Evolutionary conservation across 1,140 invertebrate genomes (phyloP), one percentile per base, ranked within the genome.

Genomic region (Samia ricini): DNA sequence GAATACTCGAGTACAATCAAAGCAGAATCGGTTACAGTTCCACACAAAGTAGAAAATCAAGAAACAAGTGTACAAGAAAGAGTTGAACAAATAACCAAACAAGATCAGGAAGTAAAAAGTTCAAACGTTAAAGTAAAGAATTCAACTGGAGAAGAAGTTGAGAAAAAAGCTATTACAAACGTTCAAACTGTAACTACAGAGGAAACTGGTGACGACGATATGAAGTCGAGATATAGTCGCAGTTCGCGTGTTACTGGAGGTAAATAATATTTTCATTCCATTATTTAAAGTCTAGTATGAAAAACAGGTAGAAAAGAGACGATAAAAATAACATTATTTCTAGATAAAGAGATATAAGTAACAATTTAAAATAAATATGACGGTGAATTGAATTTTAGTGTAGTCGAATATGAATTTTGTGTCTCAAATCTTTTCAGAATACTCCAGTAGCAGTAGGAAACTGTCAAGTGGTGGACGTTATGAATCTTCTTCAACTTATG

Each of bases 201-300:
- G 60, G 90, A 90, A 77, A 85, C 81, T 65, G 79, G 78, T 66
- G 85, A 90, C 61, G 87, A 90, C 81, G 91, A 93, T 55, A 93
- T 93, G 91, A 92, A 92, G 91, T 92, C 92, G 60, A 90, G 91
- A 74, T 93, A 91, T 74, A 92, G 86, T 79, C 86, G 92, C 68
- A 93, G 91, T 74, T 91, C 92, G 62, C 91, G 89, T 80, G 80
- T 91, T 22, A 91, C 92, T 70, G 93, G 93, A 92, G 93, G 93
- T 93, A 79, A 76, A 64, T 52, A 54, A 56, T 49, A 49, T 42
- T 42, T 42, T 12, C 12, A 15, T 0, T 12, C 12, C 4, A 42
- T 26, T 26, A 26, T 26, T 26, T 26, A n/a, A n/a, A n/a, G n/a
- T n/a, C n/a, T n/a, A n/a, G n/a, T n/a, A n/a, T n/a, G n/a, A n/a